Evolutionary conservation across 2,797 vertebrate species (phyloP), one percentile per base, ranked within the genome.

Genomic region (Dallia pectoralis): DNA sequence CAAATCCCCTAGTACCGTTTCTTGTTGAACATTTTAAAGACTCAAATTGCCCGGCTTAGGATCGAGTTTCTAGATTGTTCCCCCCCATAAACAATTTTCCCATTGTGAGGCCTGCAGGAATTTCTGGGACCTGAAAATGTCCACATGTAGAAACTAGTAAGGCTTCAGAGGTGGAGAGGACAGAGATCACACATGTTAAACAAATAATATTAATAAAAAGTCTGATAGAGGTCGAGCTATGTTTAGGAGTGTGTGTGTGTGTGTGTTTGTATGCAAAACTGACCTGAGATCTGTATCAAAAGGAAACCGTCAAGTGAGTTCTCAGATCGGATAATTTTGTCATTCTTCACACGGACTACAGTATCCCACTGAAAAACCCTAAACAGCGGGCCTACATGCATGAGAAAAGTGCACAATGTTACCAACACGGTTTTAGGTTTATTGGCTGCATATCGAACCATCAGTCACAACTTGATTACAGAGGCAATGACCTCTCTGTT

Each of bases 31-130:
- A 14, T 44, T 44, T 44, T 19, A 82, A 86, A 78, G 49, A 70
- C 47, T 82, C 82, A 84, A 90, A 91, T 87, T 91, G 88, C 89
- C 91, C 88, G 86, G 73, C 75, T 71, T 74, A 75, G 44, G 72
- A 77, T 47, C 51, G 53, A 59, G 75, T 81, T 70, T 77, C 51
- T 75, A 83, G 80, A 78, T 40, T 32, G 44, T 4, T 47, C 15
- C 47, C 48, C 27, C n/a, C 33, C 9, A 7, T 73, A 22, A 66
- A 84, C 53, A 77, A n/a, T 40, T 40, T 40, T 40, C 5, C 40
- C 40, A 80, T 84, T 73, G 63, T 71, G 22, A 84, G 78, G 81
- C 69, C 65, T 36, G 29, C n/a, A 47, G 61, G 25, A 11, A 74
- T 12, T 77, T 9, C 2, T 72, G 32, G 70, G 44, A 70, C 51